Evolutionary conservation across 2,888 invertebrate species (phyloP).

Genomic region (Stomorhina lunata): DNA sequence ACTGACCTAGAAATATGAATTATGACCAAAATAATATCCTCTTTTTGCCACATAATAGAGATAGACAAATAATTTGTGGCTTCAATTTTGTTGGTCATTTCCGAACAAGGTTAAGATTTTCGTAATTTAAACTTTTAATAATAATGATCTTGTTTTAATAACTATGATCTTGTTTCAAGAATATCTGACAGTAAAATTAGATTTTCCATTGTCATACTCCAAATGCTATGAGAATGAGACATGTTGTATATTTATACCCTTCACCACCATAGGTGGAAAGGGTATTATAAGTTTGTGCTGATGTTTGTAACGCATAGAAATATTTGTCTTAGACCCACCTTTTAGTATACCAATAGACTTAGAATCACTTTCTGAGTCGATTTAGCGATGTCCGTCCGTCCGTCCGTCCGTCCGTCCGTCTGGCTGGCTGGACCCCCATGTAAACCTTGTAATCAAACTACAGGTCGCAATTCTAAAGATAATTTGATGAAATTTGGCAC

Average conservation of each 20-base stretch:
- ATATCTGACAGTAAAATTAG: background rate
- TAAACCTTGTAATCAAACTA: no score
- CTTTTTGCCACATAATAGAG: background rate
- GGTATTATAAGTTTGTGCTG: no score
- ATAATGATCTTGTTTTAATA: background rate
- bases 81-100: background rate
- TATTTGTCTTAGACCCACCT: background rate
- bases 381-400: no score
- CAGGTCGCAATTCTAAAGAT: no score
- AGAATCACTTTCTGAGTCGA: no score
- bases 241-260: background rate
- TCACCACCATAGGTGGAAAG: no score
- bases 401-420: no score
- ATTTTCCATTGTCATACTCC: conserved; percentile 25
- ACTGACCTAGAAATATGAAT: background rate
- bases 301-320: no score
- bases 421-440: no score
- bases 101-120: background rate
- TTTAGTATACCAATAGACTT: no score
- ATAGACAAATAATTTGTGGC: background rate
- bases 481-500: no score
- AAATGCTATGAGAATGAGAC: background rate
- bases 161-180: background rate
- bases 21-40: background rate
- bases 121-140: background rate